phyloP scores from a whole-genome alignment of 2,888 invertebrate species.

The Drosophila imparisetae region DNA sequence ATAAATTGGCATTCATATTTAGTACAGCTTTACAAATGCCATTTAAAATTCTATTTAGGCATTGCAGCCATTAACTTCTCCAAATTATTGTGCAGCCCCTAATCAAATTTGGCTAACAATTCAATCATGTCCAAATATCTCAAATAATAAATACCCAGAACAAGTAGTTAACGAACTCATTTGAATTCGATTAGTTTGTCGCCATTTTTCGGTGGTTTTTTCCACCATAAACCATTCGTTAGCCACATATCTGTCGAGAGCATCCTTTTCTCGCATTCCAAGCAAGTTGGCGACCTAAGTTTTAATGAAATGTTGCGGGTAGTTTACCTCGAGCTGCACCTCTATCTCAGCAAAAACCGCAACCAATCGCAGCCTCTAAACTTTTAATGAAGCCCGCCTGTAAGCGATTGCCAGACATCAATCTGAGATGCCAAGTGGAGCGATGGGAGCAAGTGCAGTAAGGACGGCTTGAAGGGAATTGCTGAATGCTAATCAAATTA shows the following conservation, averaged over 20 bases:
- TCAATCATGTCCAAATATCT: background rate
- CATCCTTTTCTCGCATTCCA: background rate
- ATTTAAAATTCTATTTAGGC: no score
- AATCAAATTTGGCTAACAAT: background rate
- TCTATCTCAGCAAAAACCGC: slow-evolving; percentile 43
- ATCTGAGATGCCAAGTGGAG: slow-evolving; percentile 26
- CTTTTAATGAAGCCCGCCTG: slow-evolving; percentile 71
- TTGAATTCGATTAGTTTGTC: background rate
- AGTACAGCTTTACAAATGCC: background rate
- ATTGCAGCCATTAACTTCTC: no score
- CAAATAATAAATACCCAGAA: background rate
- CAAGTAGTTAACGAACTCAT: background rate
- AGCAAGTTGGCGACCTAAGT: slow-evolving; percentile 42
- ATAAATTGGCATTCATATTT: background rate
- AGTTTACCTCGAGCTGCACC: slow-evolving; percentile 20
- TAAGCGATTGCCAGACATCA: slow-evolving; percentile 55
- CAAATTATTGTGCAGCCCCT: background rate
- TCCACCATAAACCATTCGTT: slow-evolving; percentile 4
- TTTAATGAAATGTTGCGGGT: slow-evolving; percentile 72
- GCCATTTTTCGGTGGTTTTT: background rate
- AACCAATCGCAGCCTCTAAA: slow-evolving; percentile 54
- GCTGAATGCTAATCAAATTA: slow-evolving; percentile 66
- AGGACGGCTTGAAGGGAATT: slow-evolving; percentile 6
- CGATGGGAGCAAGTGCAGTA: background rate
- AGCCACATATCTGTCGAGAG: slow-evolving; percentile 16